Evolutionary conservation across 2,888 invertebrate species (phyloP), one percentile per base, ranked within the genome.

Genomic region (Gnatocerus cornutus): DNA sequence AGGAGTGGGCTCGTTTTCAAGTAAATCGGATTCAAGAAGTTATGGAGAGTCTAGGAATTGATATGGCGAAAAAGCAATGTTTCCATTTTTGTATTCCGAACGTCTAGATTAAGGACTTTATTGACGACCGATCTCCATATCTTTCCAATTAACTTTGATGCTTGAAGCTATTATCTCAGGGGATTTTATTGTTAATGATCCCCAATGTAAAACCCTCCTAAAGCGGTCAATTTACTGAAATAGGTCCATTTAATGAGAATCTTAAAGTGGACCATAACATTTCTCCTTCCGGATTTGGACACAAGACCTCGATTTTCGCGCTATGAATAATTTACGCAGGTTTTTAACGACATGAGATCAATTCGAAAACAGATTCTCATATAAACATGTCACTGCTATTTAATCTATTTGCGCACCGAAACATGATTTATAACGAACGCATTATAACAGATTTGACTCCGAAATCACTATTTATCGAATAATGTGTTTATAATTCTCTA

Each of bases 401-500:
- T 46, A 65, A 65, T 65, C 58, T 33, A 37, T 46, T 33, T 48
- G 58, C 37, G 39, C 16, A 29, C 14, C 10, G 21, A 50, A 21
- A 39, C 33, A 9, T 61, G 53, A 67, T 53, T 27, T 61, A 68
- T 58, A 43, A 29, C 14, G 43, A 68, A 61, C 16, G 33, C 45
- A 62, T 52, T 61, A 67, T 67, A 71, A 67, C 67, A 70, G 50
- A 71, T 71, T 69, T 62, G 58, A 58, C 52, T 58, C 43, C 66
- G 66, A 69, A 71, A 76, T 76, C 74, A 69, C 72, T 72, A 76
- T 76, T 73, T 74, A 76, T 73, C 72, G 69, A 72, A 72, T 78
- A 73, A 75, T 77, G 75, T 74, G 79, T 79, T 79, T 78, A 79
- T 79, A 79, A 80, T 79, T 77, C 77, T 74, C 78, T 69, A 75